A percentile compares a stretch with the other conserved stretches of the same genome.
Conservation (phyloP, 2,113 vertebrate species). For the Neodon shergylaensis region DNA sequence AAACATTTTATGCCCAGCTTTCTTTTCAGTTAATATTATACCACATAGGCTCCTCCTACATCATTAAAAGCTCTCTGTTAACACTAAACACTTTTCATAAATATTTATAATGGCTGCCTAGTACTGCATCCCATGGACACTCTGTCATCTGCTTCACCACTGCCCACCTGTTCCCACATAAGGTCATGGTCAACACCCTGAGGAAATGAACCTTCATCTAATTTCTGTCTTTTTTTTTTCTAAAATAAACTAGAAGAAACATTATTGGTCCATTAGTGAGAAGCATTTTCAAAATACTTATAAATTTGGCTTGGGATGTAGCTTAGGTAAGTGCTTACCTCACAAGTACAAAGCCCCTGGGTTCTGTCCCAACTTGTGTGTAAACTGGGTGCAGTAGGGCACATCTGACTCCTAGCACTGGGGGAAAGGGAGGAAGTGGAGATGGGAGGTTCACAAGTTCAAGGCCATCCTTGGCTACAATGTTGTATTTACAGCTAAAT, state of each 20-base stretch:
- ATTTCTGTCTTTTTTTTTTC: conserved; percentile 7
- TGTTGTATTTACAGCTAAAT: too few species aligned
- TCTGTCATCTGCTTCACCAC: background rate
- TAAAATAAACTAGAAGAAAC: conserved; percentile 4
- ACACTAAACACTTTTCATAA: conserved; percentile 62
- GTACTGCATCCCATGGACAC: background rate
- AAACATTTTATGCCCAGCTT: conserved; percentile 37
- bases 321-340: background rate
- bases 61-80: conserved; percentile 58
- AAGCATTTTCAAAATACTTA: conserved; percentile 17
- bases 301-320: background rate
- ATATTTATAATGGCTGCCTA: conserved; percentile 9
- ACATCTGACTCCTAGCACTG: background rate
- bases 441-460: background rate
- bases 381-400: background rate
- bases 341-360: background rate
- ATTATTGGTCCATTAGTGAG: background rate
- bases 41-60: background rate
- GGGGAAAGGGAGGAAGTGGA: background rate
- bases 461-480: background rate
- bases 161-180: background rate
- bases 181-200: background rate
- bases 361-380: too few species aligned
- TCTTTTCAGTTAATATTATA: background rate
- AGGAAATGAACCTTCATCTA: background rate